Evolutionary conservation across 2,797 vertebrate species (phyloP).

Genomic region (Sebastes jordani): DNA sequence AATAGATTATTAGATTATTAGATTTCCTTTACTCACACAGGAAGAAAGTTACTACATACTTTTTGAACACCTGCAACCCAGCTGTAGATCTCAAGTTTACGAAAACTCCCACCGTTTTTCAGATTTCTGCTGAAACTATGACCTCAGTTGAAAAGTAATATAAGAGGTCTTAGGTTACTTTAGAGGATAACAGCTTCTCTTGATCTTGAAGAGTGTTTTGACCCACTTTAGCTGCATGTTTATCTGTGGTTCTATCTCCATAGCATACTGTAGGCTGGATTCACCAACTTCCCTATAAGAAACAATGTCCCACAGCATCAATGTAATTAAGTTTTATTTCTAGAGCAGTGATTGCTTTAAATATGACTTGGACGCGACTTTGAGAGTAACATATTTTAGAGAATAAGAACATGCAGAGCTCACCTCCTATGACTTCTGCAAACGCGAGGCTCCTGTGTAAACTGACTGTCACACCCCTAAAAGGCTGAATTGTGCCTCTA

Average conservation of each 20-base stretch:
- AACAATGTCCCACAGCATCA: not conserved
- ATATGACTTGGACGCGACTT: not conserved
- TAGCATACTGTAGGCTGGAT: not conserved
- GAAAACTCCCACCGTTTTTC: not conserved
- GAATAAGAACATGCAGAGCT: not conserved
- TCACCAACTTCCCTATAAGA: not conserved
- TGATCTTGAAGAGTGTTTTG: not conserved
- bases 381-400: not conserved
- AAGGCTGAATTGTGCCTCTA: conserved; percentile 13
- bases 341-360: not conserved
- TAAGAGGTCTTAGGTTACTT: not conserved
- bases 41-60: not conserved
- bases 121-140: not conserved
- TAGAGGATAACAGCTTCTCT: not conserved
- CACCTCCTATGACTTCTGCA: conserved; percentile 1
- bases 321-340: not conserved
- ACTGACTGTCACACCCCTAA: not conserved
- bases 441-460: conserved; percentile 12
- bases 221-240: not conserved
- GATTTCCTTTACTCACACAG: not conserved
- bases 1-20: not conserved
- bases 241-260: not conserved
- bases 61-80: not conserved
- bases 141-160: not conserved
- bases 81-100: not conserved